phyloP scores from a whole-genome alignment of 1,140 invertebrate genomes.

The Galendromus occidentalis region DNA sequence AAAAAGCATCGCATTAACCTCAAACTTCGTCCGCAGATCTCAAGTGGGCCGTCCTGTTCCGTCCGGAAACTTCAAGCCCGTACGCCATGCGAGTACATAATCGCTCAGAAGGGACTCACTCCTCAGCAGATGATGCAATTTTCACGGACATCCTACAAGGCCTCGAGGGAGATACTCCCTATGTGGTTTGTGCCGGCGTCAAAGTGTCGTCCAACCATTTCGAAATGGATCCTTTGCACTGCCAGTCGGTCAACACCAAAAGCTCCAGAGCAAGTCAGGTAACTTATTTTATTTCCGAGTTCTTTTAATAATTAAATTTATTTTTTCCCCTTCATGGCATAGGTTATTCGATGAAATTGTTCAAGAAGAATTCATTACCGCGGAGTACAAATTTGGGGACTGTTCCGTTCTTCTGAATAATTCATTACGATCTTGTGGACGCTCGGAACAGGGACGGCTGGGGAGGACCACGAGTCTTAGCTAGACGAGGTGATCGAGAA shows the following conservation, averaged over 20 bases:
- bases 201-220: not conserved
- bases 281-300: not conserved
- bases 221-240: not conserved
- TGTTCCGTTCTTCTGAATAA: no score
- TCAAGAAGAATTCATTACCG: no score
- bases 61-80: not conserved
- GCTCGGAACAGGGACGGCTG: no score
- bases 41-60: not conserved
- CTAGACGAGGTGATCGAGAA: no score
- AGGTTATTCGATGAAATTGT: no score
- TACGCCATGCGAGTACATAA: not conserved
- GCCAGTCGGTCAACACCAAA: not conserved
- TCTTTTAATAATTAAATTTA: not conserved
- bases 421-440: no score
- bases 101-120: conserved; percentile 1
- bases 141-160: conserved; percentile 1
- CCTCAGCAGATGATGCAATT: not conserved
- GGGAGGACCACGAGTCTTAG: no score
- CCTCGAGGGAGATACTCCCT: not conserved
- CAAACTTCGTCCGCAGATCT: not conserved
- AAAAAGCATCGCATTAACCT: not conserved
- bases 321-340: no score
- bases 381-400: no score
- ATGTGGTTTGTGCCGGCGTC: not conserved
- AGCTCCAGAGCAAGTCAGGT: not conserved